Evolutionary conservation across 35 echinoderm and acorn worm genomes (phyloP), one percentile per base, ranked within the genome.

Genomic region (Anneissia japonica): DNA sequence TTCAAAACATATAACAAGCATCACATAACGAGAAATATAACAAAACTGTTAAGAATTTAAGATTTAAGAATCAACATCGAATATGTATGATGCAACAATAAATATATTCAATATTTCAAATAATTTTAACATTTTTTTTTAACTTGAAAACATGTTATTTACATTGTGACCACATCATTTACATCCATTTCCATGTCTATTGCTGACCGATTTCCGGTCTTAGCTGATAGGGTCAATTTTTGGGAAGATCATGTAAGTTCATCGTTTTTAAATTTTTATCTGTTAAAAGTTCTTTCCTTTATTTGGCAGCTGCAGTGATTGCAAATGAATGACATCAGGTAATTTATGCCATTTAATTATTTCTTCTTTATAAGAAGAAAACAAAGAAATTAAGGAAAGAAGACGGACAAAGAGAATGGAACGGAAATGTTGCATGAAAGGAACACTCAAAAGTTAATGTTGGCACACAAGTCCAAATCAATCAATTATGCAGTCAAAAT

Each of bases 71-170:
- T 64, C 26, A 64, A 64, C 51, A 64, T 64, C 51, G 11, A 64
- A 64, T 64, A 64, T 23, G 19, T 64, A 64, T 64, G 19, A 64
- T 45, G 51, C 5, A 12, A 23, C 51, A 64, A 64, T 64, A 64
- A 64, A 64, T 64, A 64, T 64, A 64, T 64, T 64, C 51, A 64
- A 64, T 64, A 64, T 64, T 64, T 64, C 10, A 64, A 64, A 64
- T 64, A 64, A 64, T 64, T 64, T 64, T 64, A 64, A 64, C 51
- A 64, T 64, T 64, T 64, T n/a, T n/a, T n/a, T n/a, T 64, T 64
- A 64, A 64, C 51, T 64, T 64, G 51, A 64, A 64, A 64, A 64
- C 51, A 23, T 64, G 51, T 64, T 64, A 64, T 64, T 19, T 64
- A 64, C 51, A 64, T 64, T 64, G 51, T 64, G 51, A 64, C 51